Base-by-base conservation (phyloP, 2,113 vertebrate genomes). In the Pseudopodoces humilis region DNA sequence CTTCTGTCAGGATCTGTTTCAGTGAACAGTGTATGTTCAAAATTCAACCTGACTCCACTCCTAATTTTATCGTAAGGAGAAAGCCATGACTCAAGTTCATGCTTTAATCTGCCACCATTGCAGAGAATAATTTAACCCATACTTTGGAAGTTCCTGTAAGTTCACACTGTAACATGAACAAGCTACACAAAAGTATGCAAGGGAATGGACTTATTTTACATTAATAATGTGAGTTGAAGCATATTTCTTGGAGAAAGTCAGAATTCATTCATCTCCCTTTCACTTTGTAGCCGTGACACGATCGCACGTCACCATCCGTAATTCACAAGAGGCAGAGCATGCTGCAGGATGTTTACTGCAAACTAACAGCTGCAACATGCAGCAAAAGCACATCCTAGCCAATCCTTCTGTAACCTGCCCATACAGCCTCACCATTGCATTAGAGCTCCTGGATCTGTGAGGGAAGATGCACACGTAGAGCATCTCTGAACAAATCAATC, bases 351-450 rank as follows among this genome's bases (percentile, higher is more conserved):
- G 31, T 27, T 81, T 24, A 62, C 37, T 78, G 50, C 46, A 65
- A 65, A 43, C 49, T 55, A 86, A 52, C 2, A 47, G 59, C 64
- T 74, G n/a, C 44, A 77, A 56, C 10, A 47, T 3, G 17, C 25
- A 74, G 20, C 28, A 74, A 69, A 17, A 31, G 46, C 25, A 22
- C 23, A 21, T 3, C 27, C 23, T 8, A 35, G 47, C 24, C 27
- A 88, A 37, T 13, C 59, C 41, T 69, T 33, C 41, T 46, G 22
- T 25, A 67, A 46, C 35, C 15, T 60, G 64, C 13, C 44, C 1
- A 0, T 5, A 37, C 20, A 85, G 58, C 44, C 53, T 64, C 50
- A 72, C 4, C 3, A 0, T 2, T 43, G 4, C 0, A 27, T 18
- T 25, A 68, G 11, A 70, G n/a, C 27, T n/a, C 60, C 24, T 35